Base-by-base conservation (phyloP, 2,797 vertebrate genomes). In the Limnodromus scolopaceus region DNA sequence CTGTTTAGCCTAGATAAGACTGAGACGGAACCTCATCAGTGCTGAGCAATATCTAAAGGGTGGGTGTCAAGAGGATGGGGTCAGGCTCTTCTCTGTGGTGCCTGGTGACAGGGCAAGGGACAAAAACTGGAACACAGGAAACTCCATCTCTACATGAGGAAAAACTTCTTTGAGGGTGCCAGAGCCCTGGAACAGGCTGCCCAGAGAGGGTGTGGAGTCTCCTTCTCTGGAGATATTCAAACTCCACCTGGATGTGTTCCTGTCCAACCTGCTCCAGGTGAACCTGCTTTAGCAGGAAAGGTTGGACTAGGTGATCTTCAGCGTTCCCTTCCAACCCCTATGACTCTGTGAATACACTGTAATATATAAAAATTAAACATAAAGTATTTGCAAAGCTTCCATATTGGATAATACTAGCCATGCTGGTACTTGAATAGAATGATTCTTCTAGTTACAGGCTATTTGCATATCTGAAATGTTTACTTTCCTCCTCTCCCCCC, bases 361-460 rank as follows among this genome's bases (percentile, higher is more conserved):
- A 43, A 54, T 3, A 22, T 5, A 71, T 3, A 25, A 10, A n/a
- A 13, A 30, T 3, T 22, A 69, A 41, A 13, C 61, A 38, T 3
- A 18, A 57, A 17, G 11, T 36, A 60, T 19, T 36, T 43, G 1
- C 5, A 41, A 65, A 17, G 11, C 10, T 53, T 70, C 22, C 0
- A 0, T n/a, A 24, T 34, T 19, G 2, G 54, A 0, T 6, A 89
- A 10, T 36, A 36, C 3, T 23, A 82, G 22, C 23, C 27, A 32
- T 13, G 16, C 17, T 41, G 65, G 16, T 10, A 17, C 13, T 53
- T 53, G 13, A 32, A 15, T 38, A 12, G 6, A 76, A 53, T 5
- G 15, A 28, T 15, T 72, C 10, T 48, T 89, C 75, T 13, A 41
- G 23, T 46, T 70, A 76, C 7, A 76, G 4, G 13, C 45, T 49